These are phyloP conservation scores for Bos indicus DNA, from an alignment of 2,113 vertebrate species.

Conservation along the genomic window DNA sequence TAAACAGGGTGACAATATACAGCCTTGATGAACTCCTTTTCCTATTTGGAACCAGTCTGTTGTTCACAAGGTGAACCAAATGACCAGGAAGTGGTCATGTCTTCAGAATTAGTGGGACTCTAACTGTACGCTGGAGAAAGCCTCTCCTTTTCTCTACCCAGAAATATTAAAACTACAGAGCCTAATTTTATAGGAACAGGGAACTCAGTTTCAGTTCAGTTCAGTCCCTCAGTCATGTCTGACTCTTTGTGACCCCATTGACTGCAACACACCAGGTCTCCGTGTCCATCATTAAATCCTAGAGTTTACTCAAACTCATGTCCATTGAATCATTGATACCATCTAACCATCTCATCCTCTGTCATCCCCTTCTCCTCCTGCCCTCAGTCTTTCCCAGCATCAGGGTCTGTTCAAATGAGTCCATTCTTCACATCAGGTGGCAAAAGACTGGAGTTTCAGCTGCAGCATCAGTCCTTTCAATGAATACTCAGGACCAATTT, in stretches of 20 bases:
- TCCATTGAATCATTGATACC: not conserved
- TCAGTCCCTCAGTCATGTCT: not conserved
- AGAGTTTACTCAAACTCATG: not conserved
- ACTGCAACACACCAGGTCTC: not conserved
- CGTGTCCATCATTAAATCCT: not conserved
- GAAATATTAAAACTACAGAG: not conserved
- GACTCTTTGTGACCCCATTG: not conserved
- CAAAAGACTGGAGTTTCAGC: not conserved
- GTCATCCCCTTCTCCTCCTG: not conserved
- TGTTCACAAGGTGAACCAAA: not conserved
- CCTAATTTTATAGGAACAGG: not conserved
- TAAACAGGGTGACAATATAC: too few species aligned
- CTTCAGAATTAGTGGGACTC: not conserved
- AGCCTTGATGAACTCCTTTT: too few species aligned
- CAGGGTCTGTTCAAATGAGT: not conserved
- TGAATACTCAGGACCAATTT: not conserved
- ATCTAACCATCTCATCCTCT: not conserved
- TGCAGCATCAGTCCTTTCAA: not conserved
- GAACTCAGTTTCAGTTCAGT: not conserved
- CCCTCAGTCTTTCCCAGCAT: not conserved
- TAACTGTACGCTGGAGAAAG: not conserved
- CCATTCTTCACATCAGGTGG: fast-evolving
- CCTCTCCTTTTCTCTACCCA: not conserved
- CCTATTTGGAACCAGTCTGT: too few species aligned
- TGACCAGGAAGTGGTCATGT: not conserved